These are phyloP conservation scores for Philypnodon macrostomus DNA, from an alignment of 2,797 vertebrate genomes.

Conservation along the genomic window DNA sequence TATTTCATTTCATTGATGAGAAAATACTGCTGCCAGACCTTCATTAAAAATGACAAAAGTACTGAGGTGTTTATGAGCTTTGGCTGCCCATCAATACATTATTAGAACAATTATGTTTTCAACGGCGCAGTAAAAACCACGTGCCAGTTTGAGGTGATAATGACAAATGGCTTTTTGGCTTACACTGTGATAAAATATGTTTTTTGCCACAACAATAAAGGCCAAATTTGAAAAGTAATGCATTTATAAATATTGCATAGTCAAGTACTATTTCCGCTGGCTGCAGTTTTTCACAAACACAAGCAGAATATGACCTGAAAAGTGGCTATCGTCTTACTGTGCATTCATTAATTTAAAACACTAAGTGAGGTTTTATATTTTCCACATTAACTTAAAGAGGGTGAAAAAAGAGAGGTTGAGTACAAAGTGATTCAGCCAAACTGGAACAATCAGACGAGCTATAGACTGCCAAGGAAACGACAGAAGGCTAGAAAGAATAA, in stretches of 20 bases:
- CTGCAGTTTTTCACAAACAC: slow-evolving; percentile 7
- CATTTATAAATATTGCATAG: not conserved
- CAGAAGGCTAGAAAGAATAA: slow-evolving; percentile 67
- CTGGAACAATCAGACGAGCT: slow-evolving; percentile 62
- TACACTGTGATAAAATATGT: not conserved
- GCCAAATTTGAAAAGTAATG: not conserved
- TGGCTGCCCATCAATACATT: not conserved
- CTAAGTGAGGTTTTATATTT: slow-evolving; percentile 62
- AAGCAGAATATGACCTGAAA: slow-evolving; percentile 19
- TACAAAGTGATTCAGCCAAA: slow-evolving; percentile 66
- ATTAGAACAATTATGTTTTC: not conserved
- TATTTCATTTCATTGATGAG: not conserved
- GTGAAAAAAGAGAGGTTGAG: slow-evolving; percentile 54
- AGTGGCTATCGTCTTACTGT: slow-evolving; percentile 19
- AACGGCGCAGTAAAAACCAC: not conserved
- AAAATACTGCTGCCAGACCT: not conserved
- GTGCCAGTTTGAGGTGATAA: not conserved
- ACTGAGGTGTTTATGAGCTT: not conserved
- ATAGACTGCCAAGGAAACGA: slow-evolving; percentile 67
- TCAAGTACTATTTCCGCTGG: slow-evolving; percentile 7
- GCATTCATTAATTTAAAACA: slow-evolving; percentile 43
- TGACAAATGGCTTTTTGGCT: not conserved
- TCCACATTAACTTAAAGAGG: slow-evolving; percentile 54
- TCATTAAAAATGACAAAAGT: not conserved
- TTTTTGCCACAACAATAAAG: not conserved